A percentile compares a stretch with the other conserved stretches of the same genome.
These are phyloP conservation scores for Goniozus legneri DNA, from an alignment of 1,140 invertebrate species.

Conservation along the genomic window DNA sequence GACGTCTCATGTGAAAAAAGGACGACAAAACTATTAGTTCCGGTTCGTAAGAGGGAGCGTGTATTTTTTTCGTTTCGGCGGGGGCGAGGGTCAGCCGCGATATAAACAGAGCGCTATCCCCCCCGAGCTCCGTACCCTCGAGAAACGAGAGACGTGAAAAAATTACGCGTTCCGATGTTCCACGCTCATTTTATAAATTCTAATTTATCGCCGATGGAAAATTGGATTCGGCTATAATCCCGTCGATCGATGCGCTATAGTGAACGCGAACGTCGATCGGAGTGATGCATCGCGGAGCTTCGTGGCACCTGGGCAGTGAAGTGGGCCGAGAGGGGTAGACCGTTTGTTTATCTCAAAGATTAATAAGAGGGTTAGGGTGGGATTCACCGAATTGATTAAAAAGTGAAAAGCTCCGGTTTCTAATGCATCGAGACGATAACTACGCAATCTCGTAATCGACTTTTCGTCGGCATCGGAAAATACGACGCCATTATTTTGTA, in stretches of 20 bases:
- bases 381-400: too few species aligned
- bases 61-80: conserved; percentile 10
- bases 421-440: too few species aligned
- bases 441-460: too few species aligned
- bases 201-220: conserved; percentile 36
- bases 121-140: too few species aligned
- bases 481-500: too few species aligned
- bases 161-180: conserved; percentile 7
- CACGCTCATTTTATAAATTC: conserved; percentile 36
- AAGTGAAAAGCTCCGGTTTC: too few species aligned
- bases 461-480: too few species aligned
- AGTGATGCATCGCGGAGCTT: conserved; percentile 13
- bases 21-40: conserved; percentile 41
- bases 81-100: conserved; percentile 5
- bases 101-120: too few species aligned
- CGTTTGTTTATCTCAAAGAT: conserved; percentile 9
- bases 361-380: too few species aligned
- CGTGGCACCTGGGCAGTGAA: conserved; percentile 14
- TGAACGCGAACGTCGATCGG: conserved; percentile 13
- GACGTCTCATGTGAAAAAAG: conserved; percentile 20
- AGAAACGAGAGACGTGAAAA: too few species aligned
- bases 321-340: neutral
- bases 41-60: conserved; percentile 20
- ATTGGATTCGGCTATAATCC: conserved; percentile 32
- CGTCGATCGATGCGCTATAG: conserved; percentile 24